A percentile compares a stretch with the other conserved stretches of the same genome.
phyloP scores from a whole-genome alignment of 2,888 invertebrate genomes.

The Julus scanicus region DNA sequence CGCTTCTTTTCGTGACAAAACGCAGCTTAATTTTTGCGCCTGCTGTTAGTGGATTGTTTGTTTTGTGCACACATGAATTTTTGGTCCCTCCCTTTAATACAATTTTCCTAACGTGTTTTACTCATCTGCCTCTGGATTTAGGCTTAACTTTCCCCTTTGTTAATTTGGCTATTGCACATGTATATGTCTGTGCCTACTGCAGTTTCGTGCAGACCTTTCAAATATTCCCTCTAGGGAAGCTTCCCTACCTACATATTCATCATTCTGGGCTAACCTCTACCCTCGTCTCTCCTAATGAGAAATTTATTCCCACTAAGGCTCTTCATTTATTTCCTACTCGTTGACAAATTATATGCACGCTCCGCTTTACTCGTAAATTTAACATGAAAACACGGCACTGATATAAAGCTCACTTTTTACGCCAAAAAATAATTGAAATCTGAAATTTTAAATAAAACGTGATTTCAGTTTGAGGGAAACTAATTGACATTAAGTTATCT shows the following conservation, averaged over 20 bases:
- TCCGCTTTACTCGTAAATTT: slow-evolving; percentile 22
- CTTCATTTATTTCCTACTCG: slow-evolving; percentile 50
- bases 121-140: slow-evolving; percentile 14
- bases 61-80: neutral
- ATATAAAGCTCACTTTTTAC: neutral
- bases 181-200: slow-evolving; percentile 34
- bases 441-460: too few species aligned
- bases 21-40: slow-evolving; percentile 45
- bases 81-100: slow-evolving; percentile 49
- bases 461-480: too few species aligned
- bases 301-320: slow-evolving; percentile 54
- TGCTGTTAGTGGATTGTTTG: slow-evolving; percentile 39
- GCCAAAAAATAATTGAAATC: neutral
- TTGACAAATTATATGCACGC: slow-evolving; percentile 54
- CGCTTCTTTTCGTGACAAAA: slow-evolving; percentile 42
- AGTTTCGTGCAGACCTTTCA: slow-evolving; percentile 39
- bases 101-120: slow-evolving; percentile 33
- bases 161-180: slow-evolving; percentile 14
- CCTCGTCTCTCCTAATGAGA: slow-evolving; percentile 54
- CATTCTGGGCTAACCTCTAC: slow-evolving; percentile 9
- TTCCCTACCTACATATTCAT: slow-evolving; percentile 38
- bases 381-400: neutral
- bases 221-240: slow-evolving; percentile 41
- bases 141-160: neutral
- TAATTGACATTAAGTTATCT: too few species aligned